phyloP scores from a whole-genome alignment of 2,113 vertebrate genomes.

The Oryzias melastigma region DNA sequence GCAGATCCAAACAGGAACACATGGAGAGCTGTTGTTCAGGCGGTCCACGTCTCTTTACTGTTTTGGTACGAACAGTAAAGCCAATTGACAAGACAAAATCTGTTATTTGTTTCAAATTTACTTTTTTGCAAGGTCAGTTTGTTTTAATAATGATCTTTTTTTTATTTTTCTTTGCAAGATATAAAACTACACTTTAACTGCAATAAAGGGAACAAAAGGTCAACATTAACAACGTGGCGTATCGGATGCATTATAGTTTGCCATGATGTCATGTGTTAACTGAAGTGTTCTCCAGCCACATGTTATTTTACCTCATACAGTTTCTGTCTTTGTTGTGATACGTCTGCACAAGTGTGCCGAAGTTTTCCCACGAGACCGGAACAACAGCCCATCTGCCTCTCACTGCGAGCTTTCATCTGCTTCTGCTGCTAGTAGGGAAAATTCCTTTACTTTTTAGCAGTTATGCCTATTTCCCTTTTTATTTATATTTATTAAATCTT shows the following conservation, averaged over 20 bases:
- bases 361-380: no score
- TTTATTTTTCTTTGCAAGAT: not conserved
- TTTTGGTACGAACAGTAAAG: not conserved
- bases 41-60: not conserved
- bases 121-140: not conserved
- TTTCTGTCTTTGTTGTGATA: not conserved
- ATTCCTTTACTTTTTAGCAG: slow-evolving; percentile 1
- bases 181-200: not conserved
- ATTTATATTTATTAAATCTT: not conserved
- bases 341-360: not conserved
- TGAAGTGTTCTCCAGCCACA: not conserved
- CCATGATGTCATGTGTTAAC: not conserved
- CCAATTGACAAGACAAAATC: not conserved
- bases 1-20: slow-evolving; percentile 22
- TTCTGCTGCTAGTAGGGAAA: not conserved
- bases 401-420: not conserved
- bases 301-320: not conserved
- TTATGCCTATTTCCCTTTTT: not conserved
- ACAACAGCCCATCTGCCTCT: not conserved
- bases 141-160: not conserved
- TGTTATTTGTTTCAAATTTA: slow-evolving; percentile 3
- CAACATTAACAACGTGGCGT: not conserved
- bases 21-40: slow-evolving; percentile 3
- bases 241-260: not conserved
- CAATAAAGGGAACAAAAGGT: not conserved